These are phyloP conservation scores for Saccostrea cuccullata DNA, from an alignment of 1,140 invertebrate species.

Conservation along the genomic window DNA sequence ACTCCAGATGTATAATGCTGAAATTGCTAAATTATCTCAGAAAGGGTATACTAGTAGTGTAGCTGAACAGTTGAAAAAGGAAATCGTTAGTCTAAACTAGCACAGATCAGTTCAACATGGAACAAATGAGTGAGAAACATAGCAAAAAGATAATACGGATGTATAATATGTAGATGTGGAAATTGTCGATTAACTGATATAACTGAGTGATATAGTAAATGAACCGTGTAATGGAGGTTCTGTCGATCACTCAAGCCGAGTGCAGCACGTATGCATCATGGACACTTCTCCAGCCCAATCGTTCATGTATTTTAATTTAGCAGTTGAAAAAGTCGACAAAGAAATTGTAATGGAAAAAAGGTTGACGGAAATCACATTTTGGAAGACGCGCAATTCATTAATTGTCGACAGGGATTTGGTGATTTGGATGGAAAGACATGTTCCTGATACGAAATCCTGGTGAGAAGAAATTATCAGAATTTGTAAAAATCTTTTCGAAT, in stretches of 20 bases:
- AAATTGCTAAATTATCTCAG: constrained; percentile 12
- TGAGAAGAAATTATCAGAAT: neutral
- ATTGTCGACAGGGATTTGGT: neutral
- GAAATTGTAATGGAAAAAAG: neutral
- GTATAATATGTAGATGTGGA: neutral
- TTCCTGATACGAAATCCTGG: neutral
- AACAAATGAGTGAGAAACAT: neutral
- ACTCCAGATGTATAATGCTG: neutral
- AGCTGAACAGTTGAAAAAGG: neutral
- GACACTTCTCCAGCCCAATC: neutral
- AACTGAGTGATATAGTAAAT: neutral
- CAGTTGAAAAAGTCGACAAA: neutral
- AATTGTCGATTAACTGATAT: constrained; percentile 9
- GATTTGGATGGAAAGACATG: neutral
- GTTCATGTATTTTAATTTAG: neutral
- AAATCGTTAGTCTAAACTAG: neutral
- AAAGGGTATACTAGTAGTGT: neutral
- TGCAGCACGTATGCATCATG: constrained; percentile 11
- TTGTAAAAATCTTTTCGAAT: neutral
- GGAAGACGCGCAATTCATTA: neutral
- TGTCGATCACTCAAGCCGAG: constrained; percentile 27
- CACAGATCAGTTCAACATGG: neutral
- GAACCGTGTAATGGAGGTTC: constrained; percentile 21
- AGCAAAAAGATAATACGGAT: neutral
- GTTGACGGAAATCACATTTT: neutral